phyloP scores from a whole-genome alignment of 2,888 invertebrate species.

The Geotrupes spiniger region DNA sequence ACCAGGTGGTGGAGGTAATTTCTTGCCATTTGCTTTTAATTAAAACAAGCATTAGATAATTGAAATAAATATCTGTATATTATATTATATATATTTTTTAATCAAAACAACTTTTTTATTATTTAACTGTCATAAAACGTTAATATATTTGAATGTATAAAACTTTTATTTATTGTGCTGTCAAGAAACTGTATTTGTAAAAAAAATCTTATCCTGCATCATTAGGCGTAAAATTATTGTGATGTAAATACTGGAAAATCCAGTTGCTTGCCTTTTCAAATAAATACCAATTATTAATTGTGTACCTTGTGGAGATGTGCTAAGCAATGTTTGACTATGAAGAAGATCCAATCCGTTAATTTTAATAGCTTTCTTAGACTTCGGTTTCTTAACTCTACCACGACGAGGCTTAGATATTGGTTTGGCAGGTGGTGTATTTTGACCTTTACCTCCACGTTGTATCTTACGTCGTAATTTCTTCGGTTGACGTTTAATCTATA shows the following conservation, averaged over 20 bases:
- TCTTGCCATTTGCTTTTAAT: conserved; percentile 58
- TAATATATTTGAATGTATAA: too few species aligned
- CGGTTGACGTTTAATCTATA: conserved; percentile 43
- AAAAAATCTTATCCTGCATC: too few species aligned
- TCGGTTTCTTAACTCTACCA: conserved; percentile 61
- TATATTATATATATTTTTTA: too few species aligned
- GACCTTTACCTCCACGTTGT: conserved; percentile 50
- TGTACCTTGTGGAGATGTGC: conserved; percentile 73
- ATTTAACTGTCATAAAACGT: too few species aligned
- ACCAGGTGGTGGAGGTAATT: conserved; percentile 83
- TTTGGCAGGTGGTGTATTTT: conserved; percentile 32
- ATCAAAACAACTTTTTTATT: too few species aligned
- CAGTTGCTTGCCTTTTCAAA: background rate
- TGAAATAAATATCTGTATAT: too few species aligned
- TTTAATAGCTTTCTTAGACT: conserved; percentile 66
- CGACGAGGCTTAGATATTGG: conserved; percentile 51
- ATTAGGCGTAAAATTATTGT: too few species aligned
- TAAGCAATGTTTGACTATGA: conserved; percentile 84
- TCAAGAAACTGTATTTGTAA: too few species aligned
- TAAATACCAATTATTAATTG: background rate
- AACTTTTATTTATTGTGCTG: too few species aligned
- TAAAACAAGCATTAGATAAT: conserved; percentile 7
- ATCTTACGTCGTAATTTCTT: conserved; percentile 53
- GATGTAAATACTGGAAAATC: too few species aligned
- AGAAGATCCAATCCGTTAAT: conserved; percentile 85